Evolutionary conservation across 2,888 invertebrate species (phyloP).

Genomic region (Osmoderma eremita): DNA sequence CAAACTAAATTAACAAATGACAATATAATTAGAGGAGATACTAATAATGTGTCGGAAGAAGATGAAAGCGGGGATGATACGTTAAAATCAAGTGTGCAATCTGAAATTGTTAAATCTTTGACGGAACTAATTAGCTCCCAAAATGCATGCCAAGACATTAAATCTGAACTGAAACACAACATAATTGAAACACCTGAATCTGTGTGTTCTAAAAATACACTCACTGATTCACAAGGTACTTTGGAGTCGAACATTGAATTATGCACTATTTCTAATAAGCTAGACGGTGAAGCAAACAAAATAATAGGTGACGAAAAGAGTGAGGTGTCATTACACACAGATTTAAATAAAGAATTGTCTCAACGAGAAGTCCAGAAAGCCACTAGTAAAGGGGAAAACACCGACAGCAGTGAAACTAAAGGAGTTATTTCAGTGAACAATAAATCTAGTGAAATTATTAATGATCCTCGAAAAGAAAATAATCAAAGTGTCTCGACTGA

Average conservation of each 20-base stretch:
- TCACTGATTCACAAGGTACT: slow-evolving; percentile 39
- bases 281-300: slow-evolving; percentile 29
- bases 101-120: slow-evolving; percentile 40
- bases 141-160: slow-evolving; percentile 41
- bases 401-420: slow-evolving; percentile 6
- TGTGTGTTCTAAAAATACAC: slow-evolving; percentile 40
- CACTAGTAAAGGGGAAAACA: neutral
- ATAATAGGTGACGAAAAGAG: slow-evolving; percentile 18
- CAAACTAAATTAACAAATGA: slow-evolving; percentile 13
- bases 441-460: slow-evolving; percentile 23
- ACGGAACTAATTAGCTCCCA: slow-evolving; percentile 41
- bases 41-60: neutral
- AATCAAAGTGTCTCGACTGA: slow-evolving; percentile 26
- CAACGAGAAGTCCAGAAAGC: slow-evolving; percentile 1
- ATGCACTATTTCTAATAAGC: slow-evolving; percentile 35
- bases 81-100: slow-evolving; percentile 33
- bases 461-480: slow-evolving; percentile 15
- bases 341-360: slow-evolving; percentile 36
- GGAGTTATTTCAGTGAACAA: slow-evolving; percentile 13
- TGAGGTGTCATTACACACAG: slow-evolving; percentile 12
- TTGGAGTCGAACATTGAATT: slow-evolving; percentile 39
- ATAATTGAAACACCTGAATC: slow-evolving; percentile 41
- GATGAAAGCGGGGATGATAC: slow-evolving; percentile 32
- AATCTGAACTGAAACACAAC: slow-evolving; percentile 35
- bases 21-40: slow-evolving; percentile 22